phyloP scores from a whole-genome alignment of 2,113 vertebrate species.

The Nematolebias whitei region DNA sequence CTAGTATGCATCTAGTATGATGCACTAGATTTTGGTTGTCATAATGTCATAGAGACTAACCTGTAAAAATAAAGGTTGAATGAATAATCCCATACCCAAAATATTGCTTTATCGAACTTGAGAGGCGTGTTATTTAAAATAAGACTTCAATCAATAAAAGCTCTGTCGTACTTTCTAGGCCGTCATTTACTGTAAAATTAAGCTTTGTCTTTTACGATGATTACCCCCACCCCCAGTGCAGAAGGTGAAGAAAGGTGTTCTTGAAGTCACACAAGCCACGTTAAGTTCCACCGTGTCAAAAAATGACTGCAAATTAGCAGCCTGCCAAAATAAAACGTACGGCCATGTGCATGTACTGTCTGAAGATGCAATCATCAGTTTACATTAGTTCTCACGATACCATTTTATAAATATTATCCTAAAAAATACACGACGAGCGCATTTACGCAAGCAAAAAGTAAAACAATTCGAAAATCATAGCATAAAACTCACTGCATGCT shows the following conservation, averaged over 20 bases:
- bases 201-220: neutral
- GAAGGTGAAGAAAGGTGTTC: neutral
- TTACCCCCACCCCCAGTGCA: neutral
- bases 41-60: too few relatives aligned
- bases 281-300: slow-evolving; percentile 39
- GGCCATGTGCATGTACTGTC: rapidly evolving
- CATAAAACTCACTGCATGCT: rapidly evolving
- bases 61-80: too few relatives aligned
- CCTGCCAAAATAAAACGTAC: slow-evolving; percentile 45
- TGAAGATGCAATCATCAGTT: rapidly evolving
- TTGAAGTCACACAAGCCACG: slow-evolving; percentile 11
- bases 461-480: neutral
- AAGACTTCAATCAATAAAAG: too few relatives aligned
- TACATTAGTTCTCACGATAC: neutral
- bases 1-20: too few relatives aligned
- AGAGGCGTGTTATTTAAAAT: too few relatives aligned
- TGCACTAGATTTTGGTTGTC: too few relatives aligned
- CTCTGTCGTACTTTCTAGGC: too few relatives aligned
- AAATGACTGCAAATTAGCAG: neutral
- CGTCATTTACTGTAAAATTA: too few relatives aligned
- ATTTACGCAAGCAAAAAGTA: neutral
- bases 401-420: rapidly evolving
- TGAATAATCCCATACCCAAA: too few relatives aligned
- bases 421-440: rapidly evolving
- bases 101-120: too few relatives aligned